Evolutionary conservation across 2,888 invertebrate species (phyloP).

Genomic region (Oxyteleia sp.): DNA sequence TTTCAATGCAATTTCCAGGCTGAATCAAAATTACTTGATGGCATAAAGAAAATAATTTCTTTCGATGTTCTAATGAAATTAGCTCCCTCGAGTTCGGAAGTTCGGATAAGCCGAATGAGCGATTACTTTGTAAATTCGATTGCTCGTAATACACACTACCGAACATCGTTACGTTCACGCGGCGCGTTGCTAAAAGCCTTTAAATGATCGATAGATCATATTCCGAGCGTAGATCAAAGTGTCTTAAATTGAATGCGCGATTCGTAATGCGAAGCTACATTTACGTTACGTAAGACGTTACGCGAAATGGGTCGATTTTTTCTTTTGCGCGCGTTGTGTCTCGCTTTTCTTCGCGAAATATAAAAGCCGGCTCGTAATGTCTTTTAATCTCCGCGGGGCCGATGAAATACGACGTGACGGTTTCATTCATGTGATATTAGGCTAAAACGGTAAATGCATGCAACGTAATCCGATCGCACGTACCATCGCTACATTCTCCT

Average conservation of each 20-base stretch:
- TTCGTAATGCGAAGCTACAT: slow-evolving; percentile 23
- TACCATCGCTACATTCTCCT: slow-evolving; percentile 66
- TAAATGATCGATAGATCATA: slow-evolving; percentile 57
- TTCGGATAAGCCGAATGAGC: slow-evolving; percentile 32
- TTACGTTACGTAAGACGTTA: slow-evolving; percentile 29
- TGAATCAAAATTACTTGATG: too few relatives aligned
- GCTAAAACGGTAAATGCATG: slow-evolving; percentile 49
- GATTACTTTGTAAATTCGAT: slow-evolving; percentile 37
- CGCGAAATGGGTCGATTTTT: slow-evolving; percentile 26
- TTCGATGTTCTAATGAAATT: too few relatives aligned
- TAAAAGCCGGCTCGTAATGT: slow-evolving; percentile 16
- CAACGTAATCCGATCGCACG: slow-evolving; percentile 69
- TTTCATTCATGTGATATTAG: slow-evolving; percentile 52
- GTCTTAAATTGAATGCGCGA: slow-evolving; percentile 23
- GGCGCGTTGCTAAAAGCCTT: too few relatives aligned
- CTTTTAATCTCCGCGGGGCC: slow-evolving; percentile 30
- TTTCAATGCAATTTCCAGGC: too few relatives aligned
- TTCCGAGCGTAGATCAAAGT: slow-evolving; percentile 54
- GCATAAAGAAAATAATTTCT: too few relatives aligned
- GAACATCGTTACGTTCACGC: slow-evolving; percentile 31
- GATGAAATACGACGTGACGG: slow-evolving; percentile 39
- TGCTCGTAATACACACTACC: slow-evolving; percentile 48
- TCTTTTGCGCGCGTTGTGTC: background rate
- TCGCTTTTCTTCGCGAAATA: background rate
- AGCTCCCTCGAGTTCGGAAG: too few relatives aligned